These are phyloP conservation scores for Notoglanidium macrostoma DNA, from an alignment of 2,797 vertebrate species.

Conservation along the genomic window DNA sequence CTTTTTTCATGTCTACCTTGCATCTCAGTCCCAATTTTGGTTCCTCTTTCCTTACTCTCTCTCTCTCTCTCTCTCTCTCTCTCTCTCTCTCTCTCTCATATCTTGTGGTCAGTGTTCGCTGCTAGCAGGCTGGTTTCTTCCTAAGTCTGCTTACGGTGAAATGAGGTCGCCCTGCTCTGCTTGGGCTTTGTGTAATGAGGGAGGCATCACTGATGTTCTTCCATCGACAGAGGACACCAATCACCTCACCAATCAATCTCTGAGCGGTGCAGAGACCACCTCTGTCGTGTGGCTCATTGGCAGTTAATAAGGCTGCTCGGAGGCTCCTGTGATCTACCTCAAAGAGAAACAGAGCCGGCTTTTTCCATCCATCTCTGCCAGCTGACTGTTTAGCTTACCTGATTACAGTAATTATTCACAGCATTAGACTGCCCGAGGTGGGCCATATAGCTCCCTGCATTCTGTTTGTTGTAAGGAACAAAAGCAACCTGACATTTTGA, in stretches of 20 bases:
- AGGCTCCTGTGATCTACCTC: slow-evolving; percentile 65
- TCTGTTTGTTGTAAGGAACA: slow-evolving; percentile 51
- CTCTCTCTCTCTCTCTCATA: slow-evolving; percentile 3
- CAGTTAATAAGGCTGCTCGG: slow-evolving; percentile 58
- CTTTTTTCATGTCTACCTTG: not conserved
- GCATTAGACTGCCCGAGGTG: slow-evolving; percentile 50
- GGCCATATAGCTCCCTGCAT: slow-evolving; percentile 44
- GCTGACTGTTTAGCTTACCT: slow-evolving; percentile 75
- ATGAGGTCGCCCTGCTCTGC: slow-evolving; percentile 61
- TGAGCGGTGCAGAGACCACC: slow-evolving; percentile 54
- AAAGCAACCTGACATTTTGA: slow-evolving; percentile 36
- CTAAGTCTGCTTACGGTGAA: slow-evolving; percentile 67
- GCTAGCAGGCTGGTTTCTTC: slow-evolving; percentile 55
- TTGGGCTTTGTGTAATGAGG: slow-evolving; percentile 62
- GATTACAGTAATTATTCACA: slow-evolving; percentile 74
- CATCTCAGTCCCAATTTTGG: too few species aligned
- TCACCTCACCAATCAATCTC: slow-evolving; percentile 59
- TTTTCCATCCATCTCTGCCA: slow-evolving; percentile 73
- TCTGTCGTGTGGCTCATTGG: slow-evolving; percentile 57
- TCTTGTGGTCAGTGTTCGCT: slow-evolving; percentile 62
- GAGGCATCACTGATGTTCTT: slow-evolving; percentile 54
- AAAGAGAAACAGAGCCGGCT: slow-evolving; percentile 64
- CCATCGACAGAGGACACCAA: slow-evolving; percentile 1
- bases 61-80: not conserved
- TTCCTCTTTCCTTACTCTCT: not conserved